Evolutionary conservation across 2,113 vertebrate genomes (phyloP).

Genomic region (Lynx canadensis): DNA sequence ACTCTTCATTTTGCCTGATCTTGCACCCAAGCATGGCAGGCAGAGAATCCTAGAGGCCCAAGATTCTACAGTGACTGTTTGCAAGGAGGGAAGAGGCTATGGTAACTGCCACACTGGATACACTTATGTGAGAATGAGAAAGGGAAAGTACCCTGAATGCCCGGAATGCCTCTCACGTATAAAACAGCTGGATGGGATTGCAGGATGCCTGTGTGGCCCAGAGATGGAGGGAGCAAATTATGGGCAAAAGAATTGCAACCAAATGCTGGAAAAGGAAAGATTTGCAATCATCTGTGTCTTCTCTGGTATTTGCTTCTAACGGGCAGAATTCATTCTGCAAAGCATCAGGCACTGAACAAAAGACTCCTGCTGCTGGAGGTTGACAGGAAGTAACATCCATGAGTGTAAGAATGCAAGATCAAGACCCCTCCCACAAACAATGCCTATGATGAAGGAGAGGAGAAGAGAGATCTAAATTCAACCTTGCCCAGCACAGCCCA

Average conservation of each 20-base stretch:
- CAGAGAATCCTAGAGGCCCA: neutral
- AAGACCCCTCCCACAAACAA: neutral
- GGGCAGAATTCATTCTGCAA: neutral
- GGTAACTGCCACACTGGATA: slow-evolving; percentile 38
- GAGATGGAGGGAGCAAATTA: neutral
- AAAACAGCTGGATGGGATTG: neutral
- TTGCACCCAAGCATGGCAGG: neutral
- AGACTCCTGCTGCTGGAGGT: neutral
- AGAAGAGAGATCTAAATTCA: neutral
- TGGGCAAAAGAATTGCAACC: neutral
- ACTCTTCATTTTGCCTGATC: neutral
- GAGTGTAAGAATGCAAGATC: neutral
- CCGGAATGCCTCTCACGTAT: neutral
- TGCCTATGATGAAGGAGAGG: neutral
- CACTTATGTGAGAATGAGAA: neutral
- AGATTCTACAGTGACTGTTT: neutral
- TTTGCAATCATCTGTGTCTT: neutral
- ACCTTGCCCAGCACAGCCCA: neutral
- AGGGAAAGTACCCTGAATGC: neutral
- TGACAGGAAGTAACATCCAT: neutral
- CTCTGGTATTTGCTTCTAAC: neutral
- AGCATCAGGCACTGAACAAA: neutral
- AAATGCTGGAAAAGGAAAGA: neutral
- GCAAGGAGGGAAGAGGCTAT: neutral
- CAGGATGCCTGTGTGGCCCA: neutral